Evolutionary conservation across 2,113 vertebrate genomes (phyloP).

Genomic region (Megaptera novaeangliae): DNA sequence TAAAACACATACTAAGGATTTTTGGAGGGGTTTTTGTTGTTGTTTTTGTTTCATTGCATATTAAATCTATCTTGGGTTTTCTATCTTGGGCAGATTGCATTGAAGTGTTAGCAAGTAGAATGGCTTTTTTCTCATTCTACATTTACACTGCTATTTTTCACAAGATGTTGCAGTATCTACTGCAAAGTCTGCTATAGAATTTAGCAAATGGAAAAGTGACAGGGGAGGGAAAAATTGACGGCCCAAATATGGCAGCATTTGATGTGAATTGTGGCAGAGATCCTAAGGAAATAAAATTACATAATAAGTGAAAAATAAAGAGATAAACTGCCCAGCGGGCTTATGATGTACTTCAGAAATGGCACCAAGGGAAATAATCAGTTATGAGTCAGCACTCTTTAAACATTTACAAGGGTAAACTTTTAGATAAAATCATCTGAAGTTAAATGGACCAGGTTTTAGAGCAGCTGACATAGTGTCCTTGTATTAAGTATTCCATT

Average conservation of each 20-base stretch:
- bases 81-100: conserved; percentile 20
- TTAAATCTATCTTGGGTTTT: conserved; percentile 49
- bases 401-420: background rate
- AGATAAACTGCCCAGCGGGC: background rate
- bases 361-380: background rate
- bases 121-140: conserved; percentile 52
- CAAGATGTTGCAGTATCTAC: background rate
- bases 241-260: background rate
- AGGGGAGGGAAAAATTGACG: background rate
- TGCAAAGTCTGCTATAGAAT: background rate
- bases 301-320: conserved; percentile 14
- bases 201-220: background rate
- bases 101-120: conserved; percentile 57
- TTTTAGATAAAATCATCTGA: conserved; percentile 7
- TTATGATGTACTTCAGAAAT: background rate
- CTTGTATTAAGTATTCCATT: background rate
- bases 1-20: conserved; percentile 12
- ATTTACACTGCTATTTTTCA: conserved; percentile 54
- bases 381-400: background rate
- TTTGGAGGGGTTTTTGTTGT: conserved; percentile 46
- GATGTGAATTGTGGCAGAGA: background rate
- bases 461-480: background rate
- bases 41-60: conserved; percentile 15
- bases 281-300: conserved; percentile 1
- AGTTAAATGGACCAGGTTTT: background rate